These are phyloP conservation scores for Zoanthus solanderi DNA, from an alignment of 92 coral and sea anemone genomes.

Conservation along the genomic window DNA sequence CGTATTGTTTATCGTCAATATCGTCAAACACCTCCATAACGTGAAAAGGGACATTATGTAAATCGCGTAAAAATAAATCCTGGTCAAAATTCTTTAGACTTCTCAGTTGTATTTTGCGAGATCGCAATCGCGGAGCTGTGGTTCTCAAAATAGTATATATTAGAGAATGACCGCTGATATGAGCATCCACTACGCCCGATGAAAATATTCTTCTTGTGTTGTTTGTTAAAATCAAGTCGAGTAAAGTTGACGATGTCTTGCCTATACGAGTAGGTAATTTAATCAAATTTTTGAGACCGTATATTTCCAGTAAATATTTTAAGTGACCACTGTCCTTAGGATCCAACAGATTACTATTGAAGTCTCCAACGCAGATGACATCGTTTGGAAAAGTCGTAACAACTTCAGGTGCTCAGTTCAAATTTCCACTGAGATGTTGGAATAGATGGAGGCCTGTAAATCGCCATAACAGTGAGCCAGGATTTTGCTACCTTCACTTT, in stretches of 20 bases:
- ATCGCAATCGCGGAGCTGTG: conserved; percentile 50
- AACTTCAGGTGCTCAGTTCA: conserved; percentile 36
- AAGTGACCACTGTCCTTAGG: conserved; percentile 61
- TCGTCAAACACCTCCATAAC: conserved; percentile 62
- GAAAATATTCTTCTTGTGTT: conserved; percentile 13
- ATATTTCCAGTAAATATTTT: conserved; percentile 46
- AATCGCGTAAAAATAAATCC: conserved; percentile 34
- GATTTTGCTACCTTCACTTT: conserved; percentile 42
- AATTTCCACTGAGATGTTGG: conserved; percentile 32
- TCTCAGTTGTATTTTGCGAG: conserved; percentile 41
- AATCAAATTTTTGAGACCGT: conserved; percentile 46
- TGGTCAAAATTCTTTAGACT: conserved; percentile 56
- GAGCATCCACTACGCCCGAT: conserved; percentile 60
- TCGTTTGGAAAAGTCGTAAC: conserved; percentile 39
- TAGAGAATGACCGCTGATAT: conserved; percentile 60
- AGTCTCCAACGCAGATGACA: conserved; percentile 55
- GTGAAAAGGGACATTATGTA: conserved; percentile 51
- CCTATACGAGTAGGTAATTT: conserved; percentile 40
- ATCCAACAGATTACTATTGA: conserved; percentile 49
- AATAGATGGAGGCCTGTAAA: conserved; percentile 51
- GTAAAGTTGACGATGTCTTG: conserved; percentile 39
- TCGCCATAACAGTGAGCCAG: conserved; percentile 45
- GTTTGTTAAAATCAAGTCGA: conserved; percentile 61
- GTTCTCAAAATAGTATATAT: conserved; percentile 20
- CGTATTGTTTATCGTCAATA: conserved; percentile 28